These are phyloP conservation scores for Paratilapia polleni DNA, from an alignment of 2,113 vertebrate species.

Conservation along the genomic window DNA sequence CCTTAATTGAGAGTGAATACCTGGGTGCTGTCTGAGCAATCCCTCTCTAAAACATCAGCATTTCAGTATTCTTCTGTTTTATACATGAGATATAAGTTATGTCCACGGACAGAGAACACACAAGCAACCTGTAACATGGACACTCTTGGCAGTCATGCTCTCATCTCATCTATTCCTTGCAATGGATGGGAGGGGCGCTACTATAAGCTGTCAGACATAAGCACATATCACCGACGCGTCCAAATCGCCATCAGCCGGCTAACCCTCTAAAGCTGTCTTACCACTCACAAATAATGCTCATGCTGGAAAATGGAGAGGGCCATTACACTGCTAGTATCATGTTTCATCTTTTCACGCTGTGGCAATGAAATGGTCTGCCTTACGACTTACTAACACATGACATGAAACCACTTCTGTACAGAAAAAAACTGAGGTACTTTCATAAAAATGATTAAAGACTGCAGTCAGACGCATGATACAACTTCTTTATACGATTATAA, in stretches of 20 bases:
- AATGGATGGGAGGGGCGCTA: constrained; percentile 45
- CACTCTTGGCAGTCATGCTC: constrained; percentile 17
- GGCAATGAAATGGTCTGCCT: constrained; percentile 57
- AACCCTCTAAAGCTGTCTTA: constrained; percentile 73
- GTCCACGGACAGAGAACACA: constrained; percentile 22
- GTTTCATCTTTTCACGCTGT: constrained; percentile 67
- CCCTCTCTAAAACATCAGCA: background rate
- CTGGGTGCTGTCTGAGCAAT: background rate
- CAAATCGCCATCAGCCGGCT: constrained; percentile 62
- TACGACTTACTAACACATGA: constrained; percentile 58
- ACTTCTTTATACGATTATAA: constrained; percentile 40
- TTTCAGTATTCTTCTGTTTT: background rate
- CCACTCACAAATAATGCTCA: constrained; percentile 70
- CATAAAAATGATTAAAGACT: constrained; percentile 65
- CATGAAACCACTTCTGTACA: constrained; percentile 45
- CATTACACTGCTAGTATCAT: constrained; percentile 58
- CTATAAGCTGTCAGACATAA: constrained; percentile 65
- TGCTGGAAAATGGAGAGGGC: constrained; percentile 66
- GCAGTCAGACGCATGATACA: constrained; percentile 29
- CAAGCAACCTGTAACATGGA: constrained; percentile 11
- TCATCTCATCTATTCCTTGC: constrained; percentile 27
- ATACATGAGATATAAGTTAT: background rate
- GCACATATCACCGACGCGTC: constrained; percentile 62
- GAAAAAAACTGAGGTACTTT: constrained; percentile 9
- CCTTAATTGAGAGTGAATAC: background rate